phyloP scores from a whole-genome alignment of 2,888 invertebrate genomes.

The Steinernema hermaphroditum region DNA sequence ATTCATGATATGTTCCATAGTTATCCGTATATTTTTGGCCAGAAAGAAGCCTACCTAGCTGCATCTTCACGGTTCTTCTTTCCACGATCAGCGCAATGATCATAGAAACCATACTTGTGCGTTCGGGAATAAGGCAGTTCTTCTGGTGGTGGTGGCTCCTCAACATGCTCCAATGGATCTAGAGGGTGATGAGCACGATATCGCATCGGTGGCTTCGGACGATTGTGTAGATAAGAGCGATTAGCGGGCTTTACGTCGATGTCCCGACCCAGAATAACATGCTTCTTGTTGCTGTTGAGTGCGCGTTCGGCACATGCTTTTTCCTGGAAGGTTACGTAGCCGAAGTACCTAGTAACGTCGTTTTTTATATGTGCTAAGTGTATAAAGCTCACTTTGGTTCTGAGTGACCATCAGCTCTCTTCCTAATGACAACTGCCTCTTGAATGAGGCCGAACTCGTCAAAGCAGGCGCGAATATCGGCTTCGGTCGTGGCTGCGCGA shows the following conservation, averaged over 20 bases:
- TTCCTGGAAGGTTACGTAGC: not conserved
- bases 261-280: not conserved
- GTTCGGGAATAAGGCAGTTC: not conserved
- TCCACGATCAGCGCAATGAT: not conserved
- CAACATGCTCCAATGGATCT: not conserved
- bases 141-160: not conserved
- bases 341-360: not conserved
- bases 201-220: not conserved
- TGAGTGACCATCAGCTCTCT: not conserved
- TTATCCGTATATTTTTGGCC: too few relatives aligned
- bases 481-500: not conserved
- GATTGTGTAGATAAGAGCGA: not conserved
- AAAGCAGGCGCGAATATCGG: not conserved
- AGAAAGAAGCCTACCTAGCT: too few relatives aligned
- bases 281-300: not conserved
- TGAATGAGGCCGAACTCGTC: not conserved
- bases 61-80: not conserved
- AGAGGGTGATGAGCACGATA: not conserved
- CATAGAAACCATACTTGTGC: constrained; percentile 8
- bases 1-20: too few relatives aligned
- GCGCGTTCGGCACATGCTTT: not conserved
- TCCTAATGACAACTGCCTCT: not conserved
- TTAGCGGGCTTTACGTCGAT: not conserved
- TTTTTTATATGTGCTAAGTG: not conserved
- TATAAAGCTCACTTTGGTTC: not conserved